These are phyloP conservation scores for Butorides virescens DNA, from an alignment of 2,113 vertebrate genomes.

Conservation along the genomic window DNA sequence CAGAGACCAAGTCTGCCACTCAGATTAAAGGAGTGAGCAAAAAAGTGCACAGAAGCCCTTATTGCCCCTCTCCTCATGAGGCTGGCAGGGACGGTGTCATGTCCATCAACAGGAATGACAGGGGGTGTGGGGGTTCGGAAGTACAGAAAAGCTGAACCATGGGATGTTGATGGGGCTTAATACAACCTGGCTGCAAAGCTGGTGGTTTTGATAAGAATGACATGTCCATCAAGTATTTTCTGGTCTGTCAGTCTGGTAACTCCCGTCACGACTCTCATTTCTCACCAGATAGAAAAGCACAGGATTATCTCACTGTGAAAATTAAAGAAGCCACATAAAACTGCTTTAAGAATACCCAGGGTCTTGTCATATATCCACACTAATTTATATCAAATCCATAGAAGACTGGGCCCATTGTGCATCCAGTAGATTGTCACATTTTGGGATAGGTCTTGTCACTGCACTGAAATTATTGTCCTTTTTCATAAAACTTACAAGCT, in stretches of 20 bases:
- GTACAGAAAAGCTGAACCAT: neutral
- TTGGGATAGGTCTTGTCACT: neutral
- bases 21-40: neutral
- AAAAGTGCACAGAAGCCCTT: neutral
- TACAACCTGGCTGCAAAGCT: neutral
- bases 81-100: neutral
- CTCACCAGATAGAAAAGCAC: neutral
- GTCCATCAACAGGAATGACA: neutral
- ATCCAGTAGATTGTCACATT: neutral
- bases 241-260: neutral
- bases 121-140: accelerated
- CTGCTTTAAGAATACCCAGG: neutral
- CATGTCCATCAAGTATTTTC: neutral
- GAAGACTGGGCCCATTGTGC: neutral
- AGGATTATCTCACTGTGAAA: neutral
- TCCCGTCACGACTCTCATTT: neutral
- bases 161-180: neutral
- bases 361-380: neutral
- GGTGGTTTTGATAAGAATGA: neutral
- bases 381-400: neutral
- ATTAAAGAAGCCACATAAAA: neutral
- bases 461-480: neutral
- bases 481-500: neutral
- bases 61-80: neutral
- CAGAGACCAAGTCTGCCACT: neutral